Percentiles rank a stretch among this genome's conserved stretches.
Conservation (phyloP, 2,797 vertebrate species). For the Peromyscus eremicus region DNA sequence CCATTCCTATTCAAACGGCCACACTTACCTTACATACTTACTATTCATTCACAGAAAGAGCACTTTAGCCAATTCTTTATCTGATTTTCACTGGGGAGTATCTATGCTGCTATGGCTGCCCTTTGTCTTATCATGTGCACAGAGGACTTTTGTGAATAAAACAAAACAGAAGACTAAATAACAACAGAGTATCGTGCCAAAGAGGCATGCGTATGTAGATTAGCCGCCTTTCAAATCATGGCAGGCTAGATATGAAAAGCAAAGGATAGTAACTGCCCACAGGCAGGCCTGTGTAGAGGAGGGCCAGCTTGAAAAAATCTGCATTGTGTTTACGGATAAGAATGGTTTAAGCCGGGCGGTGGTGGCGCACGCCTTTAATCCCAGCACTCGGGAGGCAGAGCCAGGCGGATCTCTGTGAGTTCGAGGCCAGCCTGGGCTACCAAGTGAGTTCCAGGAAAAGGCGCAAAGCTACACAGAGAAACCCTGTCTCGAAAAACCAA, state of each 20-base stretch:
- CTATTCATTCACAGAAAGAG: neutral
- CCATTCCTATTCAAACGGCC: neutral
- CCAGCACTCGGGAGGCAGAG: no score
- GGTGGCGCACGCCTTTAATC: no score
- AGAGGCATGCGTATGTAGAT: neutral
- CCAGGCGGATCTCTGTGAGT: no score
- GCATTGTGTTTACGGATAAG: slow-evolving; percentile 29
- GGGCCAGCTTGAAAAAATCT: neutral
- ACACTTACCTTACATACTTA: neutral
- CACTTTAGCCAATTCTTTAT: neutral
- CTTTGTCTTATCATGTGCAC: neutral
- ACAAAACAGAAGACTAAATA: neutral
- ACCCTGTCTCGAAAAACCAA: no score
- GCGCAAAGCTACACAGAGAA: no score
- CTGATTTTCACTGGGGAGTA: neutral
- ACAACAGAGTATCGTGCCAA: neutral
- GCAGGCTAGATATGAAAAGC: neutral
- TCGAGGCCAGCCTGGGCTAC: no score
- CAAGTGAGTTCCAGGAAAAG: no score
- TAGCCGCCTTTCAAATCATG: neutral
- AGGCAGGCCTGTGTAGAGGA: neutral
- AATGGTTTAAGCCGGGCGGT: slow-evolving; percentile 44
- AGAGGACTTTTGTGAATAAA: slow-evolving; percentile 16
- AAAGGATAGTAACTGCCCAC: neutral
- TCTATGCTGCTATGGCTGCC: neutral